Evolutionary conservation across 23 tunicate species (phyloP), one percentile per base, ranked within the genome.

Genomic region (Botrylloides violaceus): DNA sequence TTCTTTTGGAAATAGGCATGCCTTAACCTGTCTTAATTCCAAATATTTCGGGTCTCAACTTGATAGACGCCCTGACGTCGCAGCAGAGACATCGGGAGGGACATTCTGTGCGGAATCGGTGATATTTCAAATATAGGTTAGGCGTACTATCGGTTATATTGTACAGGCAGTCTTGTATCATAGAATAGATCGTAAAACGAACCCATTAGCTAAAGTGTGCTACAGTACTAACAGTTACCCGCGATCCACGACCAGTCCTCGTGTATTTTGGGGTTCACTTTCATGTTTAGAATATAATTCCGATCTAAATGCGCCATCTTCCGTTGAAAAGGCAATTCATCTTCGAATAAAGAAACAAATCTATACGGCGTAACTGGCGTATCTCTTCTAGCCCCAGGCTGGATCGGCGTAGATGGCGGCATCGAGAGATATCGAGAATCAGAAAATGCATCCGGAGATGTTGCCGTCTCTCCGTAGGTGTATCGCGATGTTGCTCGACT

Each of bases 171-270:
- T n/a, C n/a, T n/a, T n/a, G n/a, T n/a, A n/a, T 12, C 21, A 63
- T 24, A n/a, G 48, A 27, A 22, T 22, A 32, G 18, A n/a, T n/a
- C n/a, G n/a, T n/a, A n/a, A n/a, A n/a, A n/a, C n/a, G n/a, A n/a
- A n/a, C n/a, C n/a, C n/a, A n/a, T n/a, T n/a, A n/a, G n/a, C n/a
- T n/a, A n/a, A n/a, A n/a, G n/a, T n/a, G n/a, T n/a, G n/a, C n/a
- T n/a, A n/a, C n/a, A n/a, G n/a, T n/a, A n/a, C 53, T 43, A 43
- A 9, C 15, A 43, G 12, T 43, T 38, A 80, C 95, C 95, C 61
- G 80, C 48, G 4, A 87, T 76, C 95, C 95, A 87, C 32, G 82
- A 70, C 86, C 84, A 80, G 53, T 87, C 95, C 63, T 87, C 95
- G 30, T 77, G 79, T 25, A 80, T 24, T 4, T 58, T 76, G 2